Percentiles rank a stretch among this genome's conserved stretches.
Evolutionary conservation across 2,797 vertebrate species (phyloP).

Genomic region (Gastrophryne carolinensis): DNA sequence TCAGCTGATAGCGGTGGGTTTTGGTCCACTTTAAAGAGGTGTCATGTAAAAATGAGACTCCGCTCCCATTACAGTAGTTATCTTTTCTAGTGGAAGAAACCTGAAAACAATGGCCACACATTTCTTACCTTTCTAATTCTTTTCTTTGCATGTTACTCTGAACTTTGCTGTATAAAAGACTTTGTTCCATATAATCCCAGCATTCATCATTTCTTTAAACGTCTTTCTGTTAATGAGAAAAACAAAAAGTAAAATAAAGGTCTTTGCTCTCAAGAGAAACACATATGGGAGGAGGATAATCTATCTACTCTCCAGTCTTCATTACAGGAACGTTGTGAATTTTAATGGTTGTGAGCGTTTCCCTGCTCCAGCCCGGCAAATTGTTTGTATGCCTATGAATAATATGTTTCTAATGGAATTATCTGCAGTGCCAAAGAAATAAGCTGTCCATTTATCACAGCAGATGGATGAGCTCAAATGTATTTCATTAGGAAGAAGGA

Average conservation of each 20-base stretch:
- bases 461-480: conserved; percentile 16
- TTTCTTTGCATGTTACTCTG: too few species aligned
- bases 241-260: not conserved
- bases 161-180: too few species aligned
- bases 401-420: conserved; percentile 29
- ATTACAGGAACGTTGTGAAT: not conserved
- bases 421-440: conserved; percentile 12
- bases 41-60: too few species aligned
- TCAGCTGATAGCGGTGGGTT: too few species aligned
- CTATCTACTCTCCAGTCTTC: not conserved
- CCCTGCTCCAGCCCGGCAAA: conserved; percentile 10
- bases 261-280: not conserved
- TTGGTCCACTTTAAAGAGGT: too few species aligned
- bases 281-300: not conserved
- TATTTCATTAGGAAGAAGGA: conserved; percentile 30
- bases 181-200: not conserved
- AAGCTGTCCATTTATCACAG: conserved; percentile 15
- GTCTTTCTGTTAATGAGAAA: not conserved
- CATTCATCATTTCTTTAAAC: not conserved
- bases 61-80: too few species aligned
- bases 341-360: conserved; percentile 14
- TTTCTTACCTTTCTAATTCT: too few species aligned
- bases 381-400: conserved; percentile 22
- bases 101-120: too few species aligned
- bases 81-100: too few species aligned